These are phyloP conservation scores for Drosophila orena DNA, from an alignment of 1,140 invertebrate genomes.

Conservation along the genomic window DNA sequence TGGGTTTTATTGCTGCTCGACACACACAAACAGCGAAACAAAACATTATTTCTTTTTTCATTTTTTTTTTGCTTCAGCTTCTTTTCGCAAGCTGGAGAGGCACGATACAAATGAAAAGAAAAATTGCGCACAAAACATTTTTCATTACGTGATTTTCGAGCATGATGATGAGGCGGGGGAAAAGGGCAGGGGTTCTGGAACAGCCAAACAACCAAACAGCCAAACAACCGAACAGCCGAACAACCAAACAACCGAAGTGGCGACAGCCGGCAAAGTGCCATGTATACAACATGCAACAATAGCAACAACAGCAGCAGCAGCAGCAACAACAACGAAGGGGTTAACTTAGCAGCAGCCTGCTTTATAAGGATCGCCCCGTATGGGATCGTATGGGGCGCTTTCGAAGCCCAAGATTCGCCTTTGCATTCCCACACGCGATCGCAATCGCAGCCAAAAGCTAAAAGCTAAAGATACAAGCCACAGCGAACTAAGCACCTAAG, in stretches of 20 bases:
- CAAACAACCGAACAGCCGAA: constrained; percentile 6
- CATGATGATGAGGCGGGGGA: constrained; percentile 36
- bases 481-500: constrained; percentile 38
- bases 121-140: constrained; percentile 82
- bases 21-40: constrained; percentile 78
- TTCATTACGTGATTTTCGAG: constrained; percentile 82
- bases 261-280: constrained; percentile 81
- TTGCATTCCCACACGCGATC: constrained; percentile 81
- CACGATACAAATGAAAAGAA: constrained; percentile 78
- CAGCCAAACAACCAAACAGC: background rate
- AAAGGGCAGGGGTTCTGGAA: constrained; percentile 3
- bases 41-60: constrained; percentile 37
- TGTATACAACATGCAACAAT: constrained; percentile 65
- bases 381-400: constrained; percentile 44
- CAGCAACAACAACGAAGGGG: constrained; percentile 53
- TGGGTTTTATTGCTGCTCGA: constrained; percentile 82
- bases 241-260: constrained; percentile 63
- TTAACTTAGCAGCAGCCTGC: constrained; percentile 66
- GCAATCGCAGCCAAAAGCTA: constrained; percentile 44
- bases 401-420: constrained; percentile 17
- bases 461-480: constrained; percentile 31
- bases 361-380: constrained; percentile 56
- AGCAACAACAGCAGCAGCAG: constrained; percentile 23
- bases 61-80: background rate
- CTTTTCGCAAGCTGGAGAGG: constrained; percentile 24